phyloP scores from a whole-genome alignment of 2,888 invertebrate genomes.

The Clistopyga incitator region DNA sequence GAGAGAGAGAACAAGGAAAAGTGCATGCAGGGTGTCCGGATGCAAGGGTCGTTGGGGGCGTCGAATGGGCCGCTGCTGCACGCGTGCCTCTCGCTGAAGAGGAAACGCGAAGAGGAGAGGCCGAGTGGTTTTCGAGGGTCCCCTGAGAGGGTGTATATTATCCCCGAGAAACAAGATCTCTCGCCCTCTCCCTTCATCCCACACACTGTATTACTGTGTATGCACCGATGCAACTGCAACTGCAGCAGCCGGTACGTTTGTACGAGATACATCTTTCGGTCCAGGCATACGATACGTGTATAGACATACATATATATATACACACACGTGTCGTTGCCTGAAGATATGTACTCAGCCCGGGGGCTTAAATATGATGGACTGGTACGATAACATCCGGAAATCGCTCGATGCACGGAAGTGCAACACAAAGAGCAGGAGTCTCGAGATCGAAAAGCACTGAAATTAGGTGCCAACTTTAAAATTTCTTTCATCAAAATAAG shows the following conservation, averaged over 20 bases:
- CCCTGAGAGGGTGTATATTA: slow-evolving; percentile 46
- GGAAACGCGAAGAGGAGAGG: slow-evolving; percentile 55
- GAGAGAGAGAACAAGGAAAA: neutral
- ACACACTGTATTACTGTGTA: neutral
- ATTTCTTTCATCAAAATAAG: neutral
- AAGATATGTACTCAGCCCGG: slow-evolving; percentile 36
- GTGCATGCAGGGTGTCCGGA: slow-evolving; percentile 56
- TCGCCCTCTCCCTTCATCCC: slow-evolving; percentile 26
- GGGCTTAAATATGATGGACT: slow-evolving; percentile 54
- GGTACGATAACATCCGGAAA: slow-evolving; percentile 60
- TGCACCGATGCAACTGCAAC: slow-evolving; percentile 38
- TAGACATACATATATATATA: slow-evolving; percentile 12
- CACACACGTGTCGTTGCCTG: slow-evolving; percentile 6
- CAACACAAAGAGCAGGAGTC: slow-evolving; percentile 34
- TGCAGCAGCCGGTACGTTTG: slow-evolving; percentile 52
- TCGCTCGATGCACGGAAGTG: slow-evolving; percentile 40
- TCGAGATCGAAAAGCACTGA: slow-evolving; percentile 17
- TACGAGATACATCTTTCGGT: slow-evolving; percentile 33
- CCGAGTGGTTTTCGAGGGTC: slow-evolving; percentile 54
- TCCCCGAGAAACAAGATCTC: slow-evolving; percentile 60
- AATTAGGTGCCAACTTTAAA: slow-evolving; percentile 19
- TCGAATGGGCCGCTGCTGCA: slow-evolving; percentile 39
- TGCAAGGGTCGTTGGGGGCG: slow-evolving; percentile 52
- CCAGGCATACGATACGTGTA: slow-evolving; percentile 47
- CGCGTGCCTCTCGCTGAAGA: slow-evolving; percentile 58